Evolutionary conservation across 2,888 invertebrate species (phyloP).

Genomic region (Biston stratarius): DNA sequence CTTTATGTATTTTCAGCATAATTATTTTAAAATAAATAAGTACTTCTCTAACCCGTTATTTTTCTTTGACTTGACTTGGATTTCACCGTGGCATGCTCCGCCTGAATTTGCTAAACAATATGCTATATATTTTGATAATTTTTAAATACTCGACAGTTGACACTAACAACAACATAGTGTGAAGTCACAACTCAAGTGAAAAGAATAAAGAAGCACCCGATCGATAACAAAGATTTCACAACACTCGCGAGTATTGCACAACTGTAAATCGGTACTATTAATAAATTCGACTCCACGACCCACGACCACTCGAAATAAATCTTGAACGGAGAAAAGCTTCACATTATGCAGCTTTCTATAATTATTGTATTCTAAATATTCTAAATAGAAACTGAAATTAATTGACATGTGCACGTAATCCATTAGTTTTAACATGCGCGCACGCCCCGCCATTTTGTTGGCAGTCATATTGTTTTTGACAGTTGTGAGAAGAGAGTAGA

Average conservation of each 20-base stretch:
- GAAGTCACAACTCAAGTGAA: no score
- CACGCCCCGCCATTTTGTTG: constrained; percentile 31
- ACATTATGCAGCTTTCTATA: constrained; percentile 20
- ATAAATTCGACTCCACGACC: not conserved
- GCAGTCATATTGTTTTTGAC: constrained; percentile 36
- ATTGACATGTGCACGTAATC: constrained; percentile 21
- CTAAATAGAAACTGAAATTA: constrained; percentile 22
- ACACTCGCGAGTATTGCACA: not conserved
- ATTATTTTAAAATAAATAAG: no score
- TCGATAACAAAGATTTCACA: not conserved
- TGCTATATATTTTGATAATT: no score
- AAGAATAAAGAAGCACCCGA: no score
- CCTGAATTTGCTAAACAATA: no score
- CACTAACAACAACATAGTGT: no score
- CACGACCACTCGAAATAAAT: constrained; percentile 6
- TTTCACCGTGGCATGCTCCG: no score
- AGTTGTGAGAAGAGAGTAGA: constrained; percentile 11
- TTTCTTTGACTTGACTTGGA: no score
- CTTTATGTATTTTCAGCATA: no score
- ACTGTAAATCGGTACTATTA: not conserved
- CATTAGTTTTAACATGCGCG: constrained; percentile 24
- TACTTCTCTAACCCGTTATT: no score
- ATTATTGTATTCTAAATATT: constrained; percentile 16
- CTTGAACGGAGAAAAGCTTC: constrained; percentile 8
- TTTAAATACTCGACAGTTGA: no score